Conservation (phyloP, 2,113 vertebrate species). For the Haliaeetus leucogaster region DNA sequence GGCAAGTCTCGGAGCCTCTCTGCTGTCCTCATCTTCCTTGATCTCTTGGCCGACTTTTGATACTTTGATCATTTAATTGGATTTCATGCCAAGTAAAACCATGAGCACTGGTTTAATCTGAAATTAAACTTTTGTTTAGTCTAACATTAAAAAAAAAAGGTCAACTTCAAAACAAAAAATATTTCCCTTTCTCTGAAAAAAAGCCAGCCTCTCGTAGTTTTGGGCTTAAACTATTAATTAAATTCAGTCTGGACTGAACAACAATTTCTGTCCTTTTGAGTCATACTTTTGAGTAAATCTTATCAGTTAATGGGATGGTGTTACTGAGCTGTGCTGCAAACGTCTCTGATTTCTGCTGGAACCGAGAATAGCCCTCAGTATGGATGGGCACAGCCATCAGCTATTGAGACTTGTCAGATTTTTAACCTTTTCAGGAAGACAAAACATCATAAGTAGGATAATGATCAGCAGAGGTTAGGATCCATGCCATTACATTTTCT, state of each 20-base stretch:
- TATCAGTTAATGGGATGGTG: background rate
- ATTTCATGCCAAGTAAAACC: background rate
- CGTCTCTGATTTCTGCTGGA: background rate
- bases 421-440: constrained; percentile 45
- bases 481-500: background rate
- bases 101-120: background rate
- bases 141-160: background rate
- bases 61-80: constrained; percentile 22
- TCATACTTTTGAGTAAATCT: background rate
- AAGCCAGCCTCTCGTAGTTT: background rate
- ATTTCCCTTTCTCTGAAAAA: background rate
- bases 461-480: background rate
- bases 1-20: background rate
- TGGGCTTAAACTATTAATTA: background rate
- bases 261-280: background rate
- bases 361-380: background rate
- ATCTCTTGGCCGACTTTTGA: background rate
- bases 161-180: background rate
- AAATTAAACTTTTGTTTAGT: constrained; percentile 39
- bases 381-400: background rate
- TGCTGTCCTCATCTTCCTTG: constrained; percentile 13
- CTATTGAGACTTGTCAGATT: background rate
- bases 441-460: background rate
- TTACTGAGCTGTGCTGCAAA: background rate
- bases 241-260: background rate